phyloP scores from a whole-genome alignment of 2,888 invertebrate species.

The Hirudinaria manillensis region DNA sequence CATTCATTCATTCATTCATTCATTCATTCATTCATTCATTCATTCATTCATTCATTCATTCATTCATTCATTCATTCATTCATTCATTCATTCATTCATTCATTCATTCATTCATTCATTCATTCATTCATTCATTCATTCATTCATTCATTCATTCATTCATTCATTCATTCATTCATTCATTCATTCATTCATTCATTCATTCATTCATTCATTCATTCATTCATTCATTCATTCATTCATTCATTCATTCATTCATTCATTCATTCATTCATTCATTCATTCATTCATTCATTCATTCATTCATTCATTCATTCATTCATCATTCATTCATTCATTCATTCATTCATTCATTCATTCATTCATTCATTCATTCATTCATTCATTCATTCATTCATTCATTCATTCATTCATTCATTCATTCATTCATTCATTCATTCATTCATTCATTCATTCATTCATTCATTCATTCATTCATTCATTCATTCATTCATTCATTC shows the following conservation, averaged over 20 bases:
- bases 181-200: not conserved
- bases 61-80: not conserved
- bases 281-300: not conserved
- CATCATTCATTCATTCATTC: not conserved
- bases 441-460: too few species aligned
- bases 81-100: not conserved
- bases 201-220: not conserved
- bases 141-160: not conserved
- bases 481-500: not conserved
- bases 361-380: not conserved
- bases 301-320: conserved; percentile 5
- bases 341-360: too few species aligned
- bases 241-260: not conserved
- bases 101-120: not conserved
- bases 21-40: not conserved
- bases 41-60: not conserved
- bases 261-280: not conserved
- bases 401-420: not conserved
- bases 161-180: not conserved
- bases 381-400: not conserved
- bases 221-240: not conserved
- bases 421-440: conserved; percentile 12
- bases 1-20: not conserved
- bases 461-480: too few species aligned
- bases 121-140: not conserved